phyloP scores from a whole-genome alignment of 2,113 vertebrate genomes.

The Paracanthobrama guichenoti region DNA sequence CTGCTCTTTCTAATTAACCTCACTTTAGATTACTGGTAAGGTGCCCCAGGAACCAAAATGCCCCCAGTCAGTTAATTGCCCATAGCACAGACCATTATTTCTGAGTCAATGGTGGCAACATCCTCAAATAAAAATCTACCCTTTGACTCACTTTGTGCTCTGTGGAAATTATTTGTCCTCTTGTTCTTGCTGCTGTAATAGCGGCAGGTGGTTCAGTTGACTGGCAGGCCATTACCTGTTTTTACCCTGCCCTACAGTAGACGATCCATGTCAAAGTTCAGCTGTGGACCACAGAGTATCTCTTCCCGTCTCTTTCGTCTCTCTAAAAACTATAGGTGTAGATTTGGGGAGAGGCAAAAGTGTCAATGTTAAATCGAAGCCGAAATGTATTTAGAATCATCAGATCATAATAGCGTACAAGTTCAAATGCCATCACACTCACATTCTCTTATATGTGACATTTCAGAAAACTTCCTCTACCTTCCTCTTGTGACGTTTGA shows the following conservation, averaged over 20 bases:
- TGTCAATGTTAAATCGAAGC: background rate
- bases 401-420: background rate
- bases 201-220: background rate
- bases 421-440: conserved; percentile 10
- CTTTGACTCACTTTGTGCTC: conserved; percentile 22
- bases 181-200: conserved; percentile 35
- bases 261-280: conserved; percentile 8
- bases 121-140: conserved; percentile 18
- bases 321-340: background rate
- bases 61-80: conserved; percentile 32
- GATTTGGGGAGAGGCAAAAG: background rate
- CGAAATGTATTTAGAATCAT: background rate
- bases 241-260: conserved; percentile 1
- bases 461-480: conserved; percentile 36
- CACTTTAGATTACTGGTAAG: conserved; percentile 9
- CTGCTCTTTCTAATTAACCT: conserved; percentile 40
- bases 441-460: conserved; percentile 28
- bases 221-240: conserved; percentile 27
- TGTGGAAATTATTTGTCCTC: conserved; percentile 38
- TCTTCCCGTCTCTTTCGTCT: background rate
- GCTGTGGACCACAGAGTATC: background rate
- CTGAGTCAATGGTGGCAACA: background rate
- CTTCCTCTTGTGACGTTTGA: conserved; percentile 20
- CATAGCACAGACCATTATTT: conserved; percentile 31
- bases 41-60: background rate